phyloP scores from a whole-genome alignment of 92 coral and sea anemone genomes.

The Palythoa grandiflora region DNA sequence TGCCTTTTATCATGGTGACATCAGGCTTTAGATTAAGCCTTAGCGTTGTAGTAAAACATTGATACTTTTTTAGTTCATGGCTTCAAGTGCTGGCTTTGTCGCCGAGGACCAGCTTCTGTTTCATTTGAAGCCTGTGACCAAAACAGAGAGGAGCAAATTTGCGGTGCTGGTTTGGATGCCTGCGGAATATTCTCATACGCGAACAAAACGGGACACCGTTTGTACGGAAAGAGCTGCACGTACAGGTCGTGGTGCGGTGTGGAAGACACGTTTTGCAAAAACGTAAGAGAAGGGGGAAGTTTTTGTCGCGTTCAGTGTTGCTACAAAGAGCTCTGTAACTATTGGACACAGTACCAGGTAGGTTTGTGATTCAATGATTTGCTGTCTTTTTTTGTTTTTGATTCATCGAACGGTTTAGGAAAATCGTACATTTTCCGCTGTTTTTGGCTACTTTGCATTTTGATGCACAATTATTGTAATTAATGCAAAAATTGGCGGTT shows the following conservation, averaged over 20 bases:
- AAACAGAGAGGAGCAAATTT: constrained; percentile 13
- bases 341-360: constrained; percentile 45
- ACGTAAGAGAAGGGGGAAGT: constrained; percentile 27
- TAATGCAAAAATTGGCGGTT: too few relatives aligned
- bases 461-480: too few relatives aligned
- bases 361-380: neutral
- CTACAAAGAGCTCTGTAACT: constrained; percentile 31
- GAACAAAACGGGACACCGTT: constrained; percentile 33
- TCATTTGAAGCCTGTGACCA: constrained; percentile 38
- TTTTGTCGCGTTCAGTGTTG: constrained; percentile 43
- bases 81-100: constrained; percentile 42
- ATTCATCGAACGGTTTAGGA: neutral
- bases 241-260: constrained; percentile 34
- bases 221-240: constrained; percentile 42
- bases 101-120: constrained; percentile 30
- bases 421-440: too few relatives aligned
- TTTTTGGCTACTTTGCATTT: too few relatives aligned
- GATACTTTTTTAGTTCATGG: neutral
- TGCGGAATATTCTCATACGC: constrained; percentile 44
- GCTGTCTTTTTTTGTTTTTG: neutral
- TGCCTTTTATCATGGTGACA: neutral
- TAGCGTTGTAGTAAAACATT: too few relatives aligned
- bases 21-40: too few relatives aligned
- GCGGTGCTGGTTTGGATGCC: constrained; percentile 32
- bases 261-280: constrained; percentile 27